Conservation (phyloP, 2,888 invertebrate species). For the Cantharis flavilabris region DNA sequence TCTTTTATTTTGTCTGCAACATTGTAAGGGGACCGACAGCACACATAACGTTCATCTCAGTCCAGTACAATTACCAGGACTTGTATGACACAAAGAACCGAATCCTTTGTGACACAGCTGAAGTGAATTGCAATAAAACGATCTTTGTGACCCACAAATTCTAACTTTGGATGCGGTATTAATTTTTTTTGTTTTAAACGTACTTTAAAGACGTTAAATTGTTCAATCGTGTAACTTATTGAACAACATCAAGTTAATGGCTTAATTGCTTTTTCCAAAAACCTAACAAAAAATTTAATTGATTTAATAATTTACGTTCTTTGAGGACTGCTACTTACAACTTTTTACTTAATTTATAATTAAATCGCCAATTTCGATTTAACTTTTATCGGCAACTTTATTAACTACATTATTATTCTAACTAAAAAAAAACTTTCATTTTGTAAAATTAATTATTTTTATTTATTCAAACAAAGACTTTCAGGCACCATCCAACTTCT, state of each 20-base stretch:
- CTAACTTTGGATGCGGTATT: conserved; percentile 17
- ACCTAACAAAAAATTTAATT: background rate
- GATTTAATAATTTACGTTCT: background rate
- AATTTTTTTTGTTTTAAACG: conserved; percentile 11
- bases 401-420: background rate
- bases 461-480: too few relatives aligned
- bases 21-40: conserved; percentile 11
- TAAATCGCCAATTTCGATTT: background rate
- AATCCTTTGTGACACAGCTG: conserved; percentile 22
- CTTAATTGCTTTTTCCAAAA: background rate
- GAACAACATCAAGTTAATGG: background rate
- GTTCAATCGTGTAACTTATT: background rate
- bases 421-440: background rate
- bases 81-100: conserved; percentile 27
- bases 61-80: conserved; percentile 25
- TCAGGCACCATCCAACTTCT: too few relatives aligned
- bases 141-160: conserved; percentile 18
- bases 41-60: conserved; percentile 24
- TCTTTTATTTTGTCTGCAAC: conserved; percentile 24
- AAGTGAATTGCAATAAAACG: conserved; percentile 24
- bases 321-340: background rate
- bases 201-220: conserved; percentile 9
- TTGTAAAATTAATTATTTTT: too few relatives aligned
- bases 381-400: background rate
- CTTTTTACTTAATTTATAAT: background rate